Percentiles rank a stretch among this genome's conserved stretches.
Conservation (phyloP, 2,113 vertebrate species). For the Trinectes maculatus region DNA sequence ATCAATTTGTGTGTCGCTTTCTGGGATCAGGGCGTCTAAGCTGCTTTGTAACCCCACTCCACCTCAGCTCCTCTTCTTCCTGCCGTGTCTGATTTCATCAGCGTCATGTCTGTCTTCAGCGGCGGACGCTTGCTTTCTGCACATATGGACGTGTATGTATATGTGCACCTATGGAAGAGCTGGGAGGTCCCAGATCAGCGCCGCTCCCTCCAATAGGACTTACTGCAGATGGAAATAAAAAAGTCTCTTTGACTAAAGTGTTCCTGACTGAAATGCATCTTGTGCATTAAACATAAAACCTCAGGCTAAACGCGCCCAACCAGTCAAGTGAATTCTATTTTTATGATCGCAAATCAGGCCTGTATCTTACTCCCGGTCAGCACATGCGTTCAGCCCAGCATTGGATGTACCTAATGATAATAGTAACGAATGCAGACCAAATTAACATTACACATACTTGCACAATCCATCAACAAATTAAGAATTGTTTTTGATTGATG, state of each 20-base stretch:
- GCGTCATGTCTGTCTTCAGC: neutral
- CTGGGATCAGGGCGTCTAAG: neutral
- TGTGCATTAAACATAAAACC: conserved; percentile 22
- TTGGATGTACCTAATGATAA: too few relatives aligned
- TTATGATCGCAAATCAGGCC: neutral
- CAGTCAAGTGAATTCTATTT: conserved; percentile 14
- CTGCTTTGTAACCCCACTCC: neutral
- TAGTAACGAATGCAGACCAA: too few relatives aligned
- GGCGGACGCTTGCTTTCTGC: neutral
- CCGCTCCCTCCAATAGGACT: neutral
- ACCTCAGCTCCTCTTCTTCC: neutral
- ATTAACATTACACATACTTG: too few relatives aligned
- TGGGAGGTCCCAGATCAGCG: neutral
- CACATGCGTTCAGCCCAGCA: too few relatives aligned
- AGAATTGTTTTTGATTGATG: too few relatives aligned
- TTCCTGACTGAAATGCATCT: conserved; percentile 21
- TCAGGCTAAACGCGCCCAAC: conserved; percentile 16
- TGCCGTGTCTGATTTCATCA: neutral
- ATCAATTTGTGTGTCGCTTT: too few relatives aligned
- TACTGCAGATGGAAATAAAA: neutral
- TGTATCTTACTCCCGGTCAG: too few relatives aligned
- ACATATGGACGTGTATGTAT: neutral
- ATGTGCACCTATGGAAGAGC: neutral
- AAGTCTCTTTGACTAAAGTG: neutral
- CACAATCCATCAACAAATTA: too few relatives aligned